A percentile compares a stretch with the other conserved stretches of the same genome.
Conservation (phyloP, 2,888 invertebrate species). For the Meiosimyza decipiens region DNA sequence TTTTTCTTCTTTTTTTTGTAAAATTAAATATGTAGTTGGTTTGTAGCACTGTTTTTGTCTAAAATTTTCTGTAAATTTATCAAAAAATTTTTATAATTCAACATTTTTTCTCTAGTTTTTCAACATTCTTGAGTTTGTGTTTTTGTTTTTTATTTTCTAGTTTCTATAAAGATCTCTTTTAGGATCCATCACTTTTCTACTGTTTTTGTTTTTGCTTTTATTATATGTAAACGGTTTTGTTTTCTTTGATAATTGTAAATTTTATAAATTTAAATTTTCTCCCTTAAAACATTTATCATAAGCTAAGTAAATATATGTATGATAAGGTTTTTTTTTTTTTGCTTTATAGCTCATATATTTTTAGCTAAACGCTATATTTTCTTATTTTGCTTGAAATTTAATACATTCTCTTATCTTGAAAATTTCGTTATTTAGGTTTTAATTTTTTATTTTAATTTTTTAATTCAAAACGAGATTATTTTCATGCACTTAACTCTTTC, state of each 20-base stretch:
- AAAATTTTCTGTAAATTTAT: slow-evolving; percentile 16
- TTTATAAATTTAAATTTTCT: background rate
- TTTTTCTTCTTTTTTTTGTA: slow-evolving; percentile 42
- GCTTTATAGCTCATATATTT: slow-evolving; percentile 5
- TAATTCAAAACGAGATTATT: background rate
- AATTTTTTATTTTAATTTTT: background rate
- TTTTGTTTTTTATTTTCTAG: background rate
- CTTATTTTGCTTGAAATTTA: slow-evolving; percentile 8
- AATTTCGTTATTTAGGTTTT: background rate
- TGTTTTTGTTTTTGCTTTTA: no score
- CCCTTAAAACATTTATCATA: slow-evolving; percentile 23
- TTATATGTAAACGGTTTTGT: no score
- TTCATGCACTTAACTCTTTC: background rate
- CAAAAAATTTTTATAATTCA: slow-evolving; percentile 2
- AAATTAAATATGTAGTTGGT: background rate
- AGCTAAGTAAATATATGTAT: background rate
- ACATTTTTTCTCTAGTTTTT: background rate
- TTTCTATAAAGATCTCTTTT: background rate
- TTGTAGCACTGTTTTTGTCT: no score
- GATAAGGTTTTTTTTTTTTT: slow-evolving; percentile 10
- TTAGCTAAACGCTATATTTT: background rate
- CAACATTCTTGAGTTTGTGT: background rate
- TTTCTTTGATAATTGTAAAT: no score
- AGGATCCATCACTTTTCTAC: no score
- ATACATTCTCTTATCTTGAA: background rate